phyloP scores from a whole-genome alignment of 2,888 invertebrate genomes.

The Drosophila buzzatii region DNA sequence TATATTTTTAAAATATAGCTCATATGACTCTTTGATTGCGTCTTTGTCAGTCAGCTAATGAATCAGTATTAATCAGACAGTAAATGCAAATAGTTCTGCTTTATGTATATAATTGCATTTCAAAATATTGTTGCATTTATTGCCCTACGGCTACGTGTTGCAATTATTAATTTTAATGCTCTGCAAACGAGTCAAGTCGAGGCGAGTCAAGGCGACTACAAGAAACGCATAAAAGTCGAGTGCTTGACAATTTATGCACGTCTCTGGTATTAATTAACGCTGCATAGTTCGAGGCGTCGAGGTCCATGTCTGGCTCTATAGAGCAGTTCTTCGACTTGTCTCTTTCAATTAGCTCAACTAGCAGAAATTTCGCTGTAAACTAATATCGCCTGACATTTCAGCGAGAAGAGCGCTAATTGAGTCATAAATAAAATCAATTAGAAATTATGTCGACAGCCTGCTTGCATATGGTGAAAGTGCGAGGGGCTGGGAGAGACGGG shows the following conservation, averaged over 20 bases:
- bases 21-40: too few species aligned
- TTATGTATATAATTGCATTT: slow-evolving; percentile 1
- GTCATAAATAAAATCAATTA: slow-evolving; percentile 69
- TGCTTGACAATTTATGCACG: slow-evolving; percentile 75
- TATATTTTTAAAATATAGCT: too few species aligned
- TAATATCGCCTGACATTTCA: slow-evolving; percentile 52
- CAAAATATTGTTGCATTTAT: slow-evolving; percentile 45
- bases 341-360: slow-evolving; percentile 57
- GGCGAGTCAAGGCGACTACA: not conserved
- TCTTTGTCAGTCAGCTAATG: not conserved
- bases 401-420: slow-evolving; percentile 54
- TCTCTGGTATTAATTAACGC: slow-evolving; percentile 72
- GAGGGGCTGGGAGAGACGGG: not conserved
- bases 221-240: slow-evolving; percentile 70
- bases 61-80: not conserved
- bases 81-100: too few species aligned
- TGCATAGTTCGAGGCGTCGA: slow-evolving; percentile 56
- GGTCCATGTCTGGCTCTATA: slow-evolving; percentile 24
- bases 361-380: slow-evolving; percentile 49
- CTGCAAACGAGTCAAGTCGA: slow-evolving; percentile 33
- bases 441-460: slow-evolving; percentile 15
- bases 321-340: slow-evolving; percentile 45
- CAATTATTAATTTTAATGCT: slow-evolving; percentile 72
- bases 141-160: slow-evolving; percentile 62
- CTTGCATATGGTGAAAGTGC: slow-evolving; percentile 5